phyloP scores from a whole-genome alignment of 2,113 vertebrate species.

The Ia io region DNA sequence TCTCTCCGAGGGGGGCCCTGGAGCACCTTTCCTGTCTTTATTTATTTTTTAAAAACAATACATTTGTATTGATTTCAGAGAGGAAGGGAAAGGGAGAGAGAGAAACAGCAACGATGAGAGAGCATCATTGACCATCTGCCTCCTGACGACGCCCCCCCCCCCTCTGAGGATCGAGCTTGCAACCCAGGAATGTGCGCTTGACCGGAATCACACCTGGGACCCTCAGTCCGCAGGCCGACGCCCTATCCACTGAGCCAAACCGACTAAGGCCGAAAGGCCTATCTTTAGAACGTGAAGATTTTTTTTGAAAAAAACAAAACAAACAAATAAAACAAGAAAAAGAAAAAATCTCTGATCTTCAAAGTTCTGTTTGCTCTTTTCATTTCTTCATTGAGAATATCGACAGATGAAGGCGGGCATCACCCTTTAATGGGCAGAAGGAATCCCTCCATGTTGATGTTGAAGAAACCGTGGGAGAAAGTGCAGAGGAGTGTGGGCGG shows the following conservation, averaged over 20 bases:
- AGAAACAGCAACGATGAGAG: too few species aligned
- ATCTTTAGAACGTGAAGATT: not conserved
- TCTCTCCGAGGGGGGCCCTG: not conserved
- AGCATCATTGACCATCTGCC: too few species aligned
- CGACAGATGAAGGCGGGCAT: not conserved
- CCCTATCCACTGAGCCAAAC: too few species aligned
- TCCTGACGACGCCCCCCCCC: too few species aligned
- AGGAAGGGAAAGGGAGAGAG: too few species aligned
- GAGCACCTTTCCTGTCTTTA: not conserved
- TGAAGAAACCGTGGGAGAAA: slow-evolving; percentile 27
- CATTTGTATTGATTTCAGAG: too few species aligned
- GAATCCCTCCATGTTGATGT: not conserved
- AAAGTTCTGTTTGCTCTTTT: slow-evolving; percentile 53
- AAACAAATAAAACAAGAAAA: not conserved
- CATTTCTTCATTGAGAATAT: slow-evolving; percentile 35
- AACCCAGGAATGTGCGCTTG: too few species aligned
- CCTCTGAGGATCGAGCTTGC: too few species aligned
- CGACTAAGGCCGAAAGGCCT: not conserved
- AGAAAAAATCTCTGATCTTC: slow-evolving; percentile 44
- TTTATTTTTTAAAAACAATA: too few species aligned
- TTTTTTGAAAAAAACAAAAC: not conserved
- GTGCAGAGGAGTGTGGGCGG: not conserved
- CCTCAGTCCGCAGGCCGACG: too few species aligned
- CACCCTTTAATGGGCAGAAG: not conserved
- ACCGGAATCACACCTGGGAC: too few species aligned